Evolutionary conservation across 1,140 invertebrate species (phyloP), one percentile per base, ranked within the genome.

Genomic region (Drosophila bocki): DNA sequence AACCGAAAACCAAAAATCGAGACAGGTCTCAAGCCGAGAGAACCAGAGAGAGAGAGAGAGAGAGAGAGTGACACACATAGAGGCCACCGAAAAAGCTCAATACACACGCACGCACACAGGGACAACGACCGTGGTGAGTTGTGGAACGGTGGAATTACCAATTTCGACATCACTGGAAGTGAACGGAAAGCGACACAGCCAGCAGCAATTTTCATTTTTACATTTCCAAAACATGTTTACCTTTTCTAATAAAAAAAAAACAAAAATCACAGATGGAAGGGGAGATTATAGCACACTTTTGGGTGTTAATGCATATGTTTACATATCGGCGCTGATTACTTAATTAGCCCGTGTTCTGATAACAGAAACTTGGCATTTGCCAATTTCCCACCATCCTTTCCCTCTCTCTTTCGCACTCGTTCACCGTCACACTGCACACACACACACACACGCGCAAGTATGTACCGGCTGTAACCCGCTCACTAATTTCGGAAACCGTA

Each of bases 51-150:
- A 53, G 32, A 35, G 29, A 51, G 50, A 51, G 29, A 51, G 51
- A 35, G 32, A 22, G 51, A 39, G 35, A 35, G 45, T 39, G 39
- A 58, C 45, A 68, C 62, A 69, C 19, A 44, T 37, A 56, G 32
- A 69, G 47, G 35, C 44, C 51, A 39, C 51, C 51, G 67, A 72
- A 72, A 74, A 74, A 74, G 70, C 70, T 74, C 45, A 51, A 68
- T 41, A 50, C 44, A 50, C 60, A 47, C 42, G 35, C 42, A 37
- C 33, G 29, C 33, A 32, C 41, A 37, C 22, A 60, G 22, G 15
- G 29, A 32, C 19, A 3, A 35, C 48, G 39, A 6, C 41, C n/a
- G 72, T 75, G 72, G 72, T 75, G 72, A 75, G 44, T 75, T 64
- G 41, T 35, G 72, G 48, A 75, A 75, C 72, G 50, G 42, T 75